Evolutionary conservation across 2,888 invertebrate species (phyloP), one percentile per base, ranked within the genome.

Genomic region (Yponomeuta plumbellus): DNA sequence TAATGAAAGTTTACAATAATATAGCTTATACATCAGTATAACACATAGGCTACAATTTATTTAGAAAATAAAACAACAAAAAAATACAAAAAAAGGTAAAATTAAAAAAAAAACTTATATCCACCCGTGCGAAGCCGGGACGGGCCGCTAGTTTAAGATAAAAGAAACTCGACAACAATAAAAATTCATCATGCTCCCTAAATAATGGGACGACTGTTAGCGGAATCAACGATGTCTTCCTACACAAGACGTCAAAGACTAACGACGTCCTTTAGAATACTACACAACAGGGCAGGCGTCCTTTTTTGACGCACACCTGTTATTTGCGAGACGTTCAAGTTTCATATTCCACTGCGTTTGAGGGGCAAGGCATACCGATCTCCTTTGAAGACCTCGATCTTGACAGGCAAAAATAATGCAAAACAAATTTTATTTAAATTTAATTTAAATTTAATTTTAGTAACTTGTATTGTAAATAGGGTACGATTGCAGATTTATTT

Each of bases 221-320:
- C 17, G 44, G 17, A 52, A 52, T 52, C 44, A 52, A 52, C 13
- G 44, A 52, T 52, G 17, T 52, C 52, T 70, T 66, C 68, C 52
- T 70, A 65, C 68, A 68, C 68, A 64, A 67, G 69, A 67, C 70
- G 68, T 70, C 67, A 66, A 62, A 62, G 62, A 39, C 62, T 62
- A 62, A 62, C 62, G 39, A 62, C n/a, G 62, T 59, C 59, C 59
- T 59, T 59, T 59, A 59, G 21, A 59, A 13, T 52, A 52, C 34
- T 52, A 13, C 17, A 52, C 17, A 13, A 52, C 17, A 17, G 44
- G 13, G 69, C 69, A 66, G 70, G 66, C 70, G 68, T 67, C 70
- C 69, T 71, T 73, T 34, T 75, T 72, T 74, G 72, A 73, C 72
- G 72, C 70, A 68, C 66, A 68, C 71, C 69, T 72, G 71, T 70